Evolutionary conservation across 1,140 invertebrate genomes (phyloP).

Genomic region (Drosophila kohkoa): DNA sequence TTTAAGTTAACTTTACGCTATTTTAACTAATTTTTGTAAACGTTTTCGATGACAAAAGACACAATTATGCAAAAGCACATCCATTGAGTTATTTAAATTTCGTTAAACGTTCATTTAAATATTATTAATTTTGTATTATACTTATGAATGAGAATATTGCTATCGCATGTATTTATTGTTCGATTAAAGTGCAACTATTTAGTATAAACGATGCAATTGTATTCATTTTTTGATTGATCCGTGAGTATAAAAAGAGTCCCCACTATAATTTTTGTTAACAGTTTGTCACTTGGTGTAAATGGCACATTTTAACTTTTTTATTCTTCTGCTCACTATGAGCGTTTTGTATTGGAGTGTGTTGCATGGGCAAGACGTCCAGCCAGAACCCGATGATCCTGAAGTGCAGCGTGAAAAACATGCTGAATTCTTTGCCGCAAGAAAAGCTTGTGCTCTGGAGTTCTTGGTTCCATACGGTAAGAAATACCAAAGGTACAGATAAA

Average conservation of each 20-base stretch:
- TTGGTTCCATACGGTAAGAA: slow-evolving; percentile 62
- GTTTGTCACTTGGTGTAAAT: slow-evolving; percentile 30
- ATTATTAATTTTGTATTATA: slow-evolving; percentile 66
- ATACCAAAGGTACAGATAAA: too few relatives aligned
- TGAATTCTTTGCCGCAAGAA: slow-evolving; percentile 41
- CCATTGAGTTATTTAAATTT: slow-evolving; percentile 61
- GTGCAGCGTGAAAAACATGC: slow-evolving; percentile 50
- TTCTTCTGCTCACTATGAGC: slow-evolving; percentile 11
- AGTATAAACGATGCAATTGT: slow-evolving; percentile 61
- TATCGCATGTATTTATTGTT: slow-evolving; percentile 81
- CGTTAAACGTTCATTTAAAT: slow-evolving; percentile 61
- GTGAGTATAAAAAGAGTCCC: slow-evolving; percentile 40
- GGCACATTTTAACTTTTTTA: slow-evolving; percentile 10
- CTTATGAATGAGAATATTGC: slow-evolving; percentile 52
- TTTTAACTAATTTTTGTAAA: slow-evolving; percentile 46
- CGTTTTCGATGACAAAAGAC: slow-evolving; percentile 16
- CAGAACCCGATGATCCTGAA: slow-evolving; percentile 52
- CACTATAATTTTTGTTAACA: not conserved
- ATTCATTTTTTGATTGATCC: not conserved
- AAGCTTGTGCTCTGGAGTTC: slow-evolving; percentile 58
- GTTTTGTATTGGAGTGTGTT: slow-evolving; percentile 1
- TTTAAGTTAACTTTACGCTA: slow-evolving; percentile 51
- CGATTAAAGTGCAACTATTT: slow-evolving; percentile 80
- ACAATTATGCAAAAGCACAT: slow-evolving; percentile 12
- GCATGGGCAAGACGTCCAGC: slow-evolving; percentile 39